Evolutionary conservation across 2,888 invertebrate genomes (phyloP).

Genomic region (Amphipyra berbera): DNA sequence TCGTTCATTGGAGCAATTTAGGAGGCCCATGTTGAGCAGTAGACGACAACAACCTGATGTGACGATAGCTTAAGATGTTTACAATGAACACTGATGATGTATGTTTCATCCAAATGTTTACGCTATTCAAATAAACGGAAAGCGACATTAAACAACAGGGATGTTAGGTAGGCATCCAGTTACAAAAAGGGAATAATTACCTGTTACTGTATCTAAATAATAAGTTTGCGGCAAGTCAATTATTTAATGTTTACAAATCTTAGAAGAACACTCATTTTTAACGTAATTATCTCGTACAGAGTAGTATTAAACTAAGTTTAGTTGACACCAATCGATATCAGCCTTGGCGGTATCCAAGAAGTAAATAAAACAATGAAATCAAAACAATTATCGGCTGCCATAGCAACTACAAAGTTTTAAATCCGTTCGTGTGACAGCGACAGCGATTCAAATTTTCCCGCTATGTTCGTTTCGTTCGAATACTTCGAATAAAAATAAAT

Average conservation of each 20-base stretch:
- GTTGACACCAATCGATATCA: constrained; percentile 21
- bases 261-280: constrained; percentile 5
- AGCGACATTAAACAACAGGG: too few relatives aligned
- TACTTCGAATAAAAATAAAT: constrained; percentile 4
- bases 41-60: too few relatives aligned
- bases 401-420: constrained; percentile 37
- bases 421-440: constrained; percentile 38
- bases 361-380: constrained; percentile 54
- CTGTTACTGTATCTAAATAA: too few relatives aligned
- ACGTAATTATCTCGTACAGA: background rate
- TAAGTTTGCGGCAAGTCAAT: background rate
- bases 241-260: constrained; percentile 1
- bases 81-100: too few relatives aligned
- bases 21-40: too few relatives aligned
- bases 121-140: too few relatives aligned
- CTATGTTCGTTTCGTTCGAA: constrained; percentile 27
- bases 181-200: too few relatives aligned
- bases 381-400: constrained; percentile 46
- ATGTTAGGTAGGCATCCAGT: too few relatives aligned
- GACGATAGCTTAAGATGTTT: too few relatives aligned
- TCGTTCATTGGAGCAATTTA: too few relatives aligned
- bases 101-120: too few relatives aligned
- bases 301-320: background rate
- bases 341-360: constrained; percentile 38
- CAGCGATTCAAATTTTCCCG: constrained; percentile 52